Conservation (phyloP, 2,888 invertebrate species). For the Nymphalis polychloros region DNA sequence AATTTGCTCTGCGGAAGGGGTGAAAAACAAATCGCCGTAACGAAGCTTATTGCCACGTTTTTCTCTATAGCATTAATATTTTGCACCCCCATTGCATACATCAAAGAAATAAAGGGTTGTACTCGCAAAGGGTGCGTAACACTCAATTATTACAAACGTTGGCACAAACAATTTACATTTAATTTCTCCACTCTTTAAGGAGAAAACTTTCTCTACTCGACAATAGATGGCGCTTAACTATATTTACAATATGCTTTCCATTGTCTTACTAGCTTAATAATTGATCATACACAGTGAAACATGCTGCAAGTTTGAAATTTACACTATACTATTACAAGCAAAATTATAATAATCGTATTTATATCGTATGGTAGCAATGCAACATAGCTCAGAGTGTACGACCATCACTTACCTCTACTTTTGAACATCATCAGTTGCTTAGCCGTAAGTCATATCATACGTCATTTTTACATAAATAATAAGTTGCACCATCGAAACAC, state of each 20-base stretch:
- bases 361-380: conserved; percentile 43
- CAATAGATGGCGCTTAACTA: conserved; percentile 74
- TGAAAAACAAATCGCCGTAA: conserved; percentile 72
- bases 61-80: conserved; percentile 73
- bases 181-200: conserved; percentile 49
- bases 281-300: conserved; percentile 61
- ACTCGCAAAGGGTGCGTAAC: conserved; percentile 70
- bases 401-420: conserved; percentile 65
- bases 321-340: conserved; percentile 38
- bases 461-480: conserved; percentile 41
- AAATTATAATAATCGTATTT: conserved; percentile 32
- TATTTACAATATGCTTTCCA: conserved; percentile 59
- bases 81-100: conserved; percentile 76
- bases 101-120: conserved; percentile 79
- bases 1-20: conserved; percentile 64
- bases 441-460: conserved; percentile 37
- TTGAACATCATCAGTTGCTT: conserved; percentile 81
- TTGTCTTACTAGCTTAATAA: conserved; percentile 53
- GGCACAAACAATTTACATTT: conserved; percentile 78
- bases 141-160: conserved; percentile 78
- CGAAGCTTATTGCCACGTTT: conserved; percentile 73
- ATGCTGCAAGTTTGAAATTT: conserved; percentile 44
- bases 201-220: conserved; percentile 61
- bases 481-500: conserved; percentile 56
- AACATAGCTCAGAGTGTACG: conserved; percentile 59